Percentiles rank a stretch among this genome's conserved stretches.
phyloP scores from a whole-genome alignment of 2,888 invertebrate genomes.

The Tubulanus polymorphus region DNA sequence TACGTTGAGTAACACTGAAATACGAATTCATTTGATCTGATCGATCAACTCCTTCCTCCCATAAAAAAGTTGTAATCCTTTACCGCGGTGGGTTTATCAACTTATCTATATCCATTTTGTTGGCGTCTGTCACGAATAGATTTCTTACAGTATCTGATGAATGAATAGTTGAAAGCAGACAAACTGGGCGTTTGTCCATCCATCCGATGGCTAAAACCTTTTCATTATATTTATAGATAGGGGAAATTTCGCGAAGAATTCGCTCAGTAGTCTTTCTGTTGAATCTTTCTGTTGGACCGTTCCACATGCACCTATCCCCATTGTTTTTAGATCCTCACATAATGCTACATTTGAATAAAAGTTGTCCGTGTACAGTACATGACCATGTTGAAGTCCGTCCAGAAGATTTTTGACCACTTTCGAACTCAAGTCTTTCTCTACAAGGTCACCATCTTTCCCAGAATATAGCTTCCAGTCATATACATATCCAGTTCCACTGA shows the following conservation, averaged over 20 bases:
- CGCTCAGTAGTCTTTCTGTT: background rate
- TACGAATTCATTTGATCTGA: background rate
- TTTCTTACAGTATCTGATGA: background rate
- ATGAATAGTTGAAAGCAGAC: background rate
- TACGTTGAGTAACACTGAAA: background rate
- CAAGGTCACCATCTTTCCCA: background rate
- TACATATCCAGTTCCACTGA: background rate
- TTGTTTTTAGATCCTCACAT: background rate
- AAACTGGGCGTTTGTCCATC: background rate
- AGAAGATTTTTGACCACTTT: background rate
- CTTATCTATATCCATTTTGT: background rate
- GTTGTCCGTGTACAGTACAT: background rate
- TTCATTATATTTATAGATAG: background rate
- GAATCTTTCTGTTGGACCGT: background rate
- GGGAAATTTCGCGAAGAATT: background rate
- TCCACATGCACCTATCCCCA: background rate
- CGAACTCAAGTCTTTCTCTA: background rate
- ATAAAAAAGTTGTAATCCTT: too few species aligned
- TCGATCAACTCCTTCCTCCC: background rate
- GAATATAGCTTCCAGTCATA: background rate
- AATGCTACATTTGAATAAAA: background rate
- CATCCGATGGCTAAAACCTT: background rate
- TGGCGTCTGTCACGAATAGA: background rate
- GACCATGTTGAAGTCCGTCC: background rate
- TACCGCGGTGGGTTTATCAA: background rate